These are phyloP conservation scores for Prionace glauca DNA, from an alignment of 2,797 vertebrate genomes.

Conservation along the genomic window DNA sequence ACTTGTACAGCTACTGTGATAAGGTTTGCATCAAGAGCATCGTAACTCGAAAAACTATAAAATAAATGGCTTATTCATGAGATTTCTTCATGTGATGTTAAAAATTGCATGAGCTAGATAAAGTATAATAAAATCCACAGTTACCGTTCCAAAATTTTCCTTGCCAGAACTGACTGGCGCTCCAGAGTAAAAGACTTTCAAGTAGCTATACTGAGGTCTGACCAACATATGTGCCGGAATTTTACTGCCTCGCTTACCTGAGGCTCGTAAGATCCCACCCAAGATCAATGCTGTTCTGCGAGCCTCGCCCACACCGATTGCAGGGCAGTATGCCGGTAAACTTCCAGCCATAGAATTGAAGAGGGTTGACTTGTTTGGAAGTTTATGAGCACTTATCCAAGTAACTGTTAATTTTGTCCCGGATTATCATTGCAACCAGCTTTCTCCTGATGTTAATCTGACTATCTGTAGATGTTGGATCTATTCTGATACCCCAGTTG, in stretches of 20 bases:
- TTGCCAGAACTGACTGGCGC: no score
- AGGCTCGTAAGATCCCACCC: no score
- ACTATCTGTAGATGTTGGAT: neutral
- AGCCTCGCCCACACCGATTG: no score
- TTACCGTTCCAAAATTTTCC: neutral
- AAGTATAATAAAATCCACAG: neutral
- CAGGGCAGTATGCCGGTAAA: no score
- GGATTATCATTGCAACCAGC: neutral
- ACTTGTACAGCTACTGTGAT: constrained; percentile 67
- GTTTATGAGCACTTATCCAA: neutral
- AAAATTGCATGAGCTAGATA: neutral
- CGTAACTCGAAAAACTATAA: neutral
- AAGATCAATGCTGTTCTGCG: no score
- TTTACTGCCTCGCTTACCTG: no score
- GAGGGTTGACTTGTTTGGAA: neutral
- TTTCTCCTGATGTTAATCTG: neutral
- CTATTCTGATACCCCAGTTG: neutral
- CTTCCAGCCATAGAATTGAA: neutral
- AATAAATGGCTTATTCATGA: neutral
- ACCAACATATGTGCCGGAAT: neutral
- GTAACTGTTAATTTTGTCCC: neutral
- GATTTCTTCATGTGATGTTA: neutral
- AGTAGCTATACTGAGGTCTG: neutral
- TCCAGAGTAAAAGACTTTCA: neutral
- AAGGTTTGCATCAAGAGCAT: constrained; percentile 59